phyloP scores from a whole-genome alignment of 2,888 invertebrate species.

The Chesias legatella region DNA sequence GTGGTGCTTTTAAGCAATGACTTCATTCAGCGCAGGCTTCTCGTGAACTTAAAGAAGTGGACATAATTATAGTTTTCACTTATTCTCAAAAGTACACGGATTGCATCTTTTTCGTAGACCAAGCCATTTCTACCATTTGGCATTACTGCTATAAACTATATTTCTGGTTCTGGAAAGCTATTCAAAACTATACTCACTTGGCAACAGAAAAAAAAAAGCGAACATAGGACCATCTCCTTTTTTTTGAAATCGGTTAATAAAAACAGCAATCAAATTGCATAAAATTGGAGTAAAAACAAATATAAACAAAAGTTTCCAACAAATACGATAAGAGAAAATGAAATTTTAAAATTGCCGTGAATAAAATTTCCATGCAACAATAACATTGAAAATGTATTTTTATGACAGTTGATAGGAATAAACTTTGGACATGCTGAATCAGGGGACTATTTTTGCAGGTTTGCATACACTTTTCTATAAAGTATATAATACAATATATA shows the following conservation, averaged over 20 bases:
- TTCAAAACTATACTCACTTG: conserved; percentile 6
- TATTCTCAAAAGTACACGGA: conserved; percentile 9
- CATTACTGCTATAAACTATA: neutral
- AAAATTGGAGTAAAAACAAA: conserved; percentile 24
- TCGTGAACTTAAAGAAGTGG: conserved; percentile 37
- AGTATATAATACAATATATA: too few relatives aligned
- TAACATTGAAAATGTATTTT: conserved; percentile 39
- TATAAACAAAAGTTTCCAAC: conserved; percentile 27
- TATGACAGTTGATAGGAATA: conserved; percentile 33
- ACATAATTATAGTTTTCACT: conserved; percentile 36
- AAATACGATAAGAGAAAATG: conserved; percentile 59
- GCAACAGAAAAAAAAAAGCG: too few relatives aligned
- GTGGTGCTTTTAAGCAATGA: conserved; percentile 35
- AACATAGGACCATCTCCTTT: neutral
- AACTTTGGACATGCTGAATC: conserved; percentile 44
- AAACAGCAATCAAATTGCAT: conserved; percentile 18
- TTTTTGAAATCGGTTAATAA: conserved; percentile 21
- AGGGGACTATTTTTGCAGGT: conserved; percentile 38
- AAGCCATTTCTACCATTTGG: conserved; percentile 1
- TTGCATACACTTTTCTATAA: too few relatives aligned
- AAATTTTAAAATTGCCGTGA: conserved; percentile 64
- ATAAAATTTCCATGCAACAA: conserved; percentile 39
- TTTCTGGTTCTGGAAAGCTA: neutral
- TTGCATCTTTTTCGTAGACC: conserved; percentile 26
- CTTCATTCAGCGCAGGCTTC: conserved; percentile 50